These are phyloP conservation scores for Struthio camelus DNA, from an alignment of 2,113 vertebrate genomes.

Conservation along the genomic window DNA sequence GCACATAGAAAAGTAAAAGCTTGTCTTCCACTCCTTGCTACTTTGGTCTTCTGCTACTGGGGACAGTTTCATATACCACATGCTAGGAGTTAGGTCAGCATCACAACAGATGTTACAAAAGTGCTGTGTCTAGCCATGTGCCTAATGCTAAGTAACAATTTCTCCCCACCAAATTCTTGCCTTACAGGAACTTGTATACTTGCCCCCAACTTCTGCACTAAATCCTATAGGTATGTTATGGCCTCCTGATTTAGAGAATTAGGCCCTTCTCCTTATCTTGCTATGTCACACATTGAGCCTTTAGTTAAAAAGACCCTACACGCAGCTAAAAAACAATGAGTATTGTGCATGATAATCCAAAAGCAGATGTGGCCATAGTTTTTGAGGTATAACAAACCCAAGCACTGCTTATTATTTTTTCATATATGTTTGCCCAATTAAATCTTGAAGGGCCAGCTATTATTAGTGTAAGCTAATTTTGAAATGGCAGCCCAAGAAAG, in stretches of 20 bases:
- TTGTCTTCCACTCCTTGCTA: neutral
- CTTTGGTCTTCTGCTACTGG: neutral
- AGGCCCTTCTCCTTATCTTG: neutral
- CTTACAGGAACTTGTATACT: neutral
- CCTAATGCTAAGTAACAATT: neutral
- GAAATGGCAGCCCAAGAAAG: neutral
- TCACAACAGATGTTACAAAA: neutral
- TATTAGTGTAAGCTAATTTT: neutral
- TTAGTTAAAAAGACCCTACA: neutral
- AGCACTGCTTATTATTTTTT: neutral
- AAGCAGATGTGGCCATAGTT: neutral
- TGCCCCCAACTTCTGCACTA: neutral
- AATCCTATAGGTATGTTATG: fast-evolving
- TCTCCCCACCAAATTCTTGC: neutral
- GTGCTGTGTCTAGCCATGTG: fast-evolving
- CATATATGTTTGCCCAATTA: neutral
- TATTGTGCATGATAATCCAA: neutral
- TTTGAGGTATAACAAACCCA: neutral
- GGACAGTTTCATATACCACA: neutral
- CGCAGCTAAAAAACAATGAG: fast-evolving
- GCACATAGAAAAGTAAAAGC: neutral
- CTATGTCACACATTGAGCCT: neutral
- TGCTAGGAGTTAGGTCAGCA: neutral
- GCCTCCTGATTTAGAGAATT: neutral
- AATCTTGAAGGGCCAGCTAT: fast-evolving